Evolutionary conservation across 2,888 invertebrate species (phyloP), one percentile per base, ranked within the genome.

Genomic region (Agriopis marginaria): DNA sequence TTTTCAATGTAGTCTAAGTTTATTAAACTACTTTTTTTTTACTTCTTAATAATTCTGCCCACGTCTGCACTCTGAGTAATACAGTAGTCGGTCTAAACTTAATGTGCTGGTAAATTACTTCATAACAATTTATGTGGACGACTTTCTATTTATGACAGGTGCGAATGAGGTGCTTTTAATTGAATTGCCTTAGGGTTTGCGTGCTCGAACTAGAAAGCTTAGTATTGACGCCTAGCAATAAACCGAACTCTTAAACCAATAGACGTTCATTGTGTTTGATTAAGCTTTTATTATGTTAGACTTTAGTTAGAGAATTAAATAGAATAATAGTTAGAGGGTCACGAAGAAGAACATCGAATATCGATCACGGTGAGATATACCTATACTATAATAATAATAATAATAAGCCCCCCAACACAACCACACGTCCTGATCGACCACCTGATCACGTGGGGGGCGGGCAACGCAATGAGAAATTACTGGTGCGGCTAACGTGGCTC

Each of bases 81-180:
- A 74, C 77, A 74, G 79, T 77, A 73, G 76, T 72, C 63, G 68
- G 73, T 77, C 71, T 69, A 53, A 63, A 67, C 66, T 70, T 71
- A 75, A 74, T 75, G 76, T 76, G 71, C 74, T 72, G 75, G 71
- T 71, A 76, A 80, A 83, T 78, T 75, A 76, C 79, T 81, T 78
- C 75, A 79, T 81, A 78, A 75, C 75, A 75, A 79, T 78, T 79
- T 78, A 78, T 74, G 68, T 75, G 72, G 77, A 70, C 77, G 71
- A 82, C 82, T 83, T 83, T 85, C 82, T 82, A 79, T 81, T 83
- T 78, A 80, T 81, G 82, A 82, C 82, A 80, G 76, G 85, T 85
- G 80, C 78, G 77, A 79, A 80, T 78, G 77, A 82, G 79, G 78
- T 82, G 79, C 23, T 79, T 80, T 82, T 86, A 87, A 85, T 87